Evolutionary conservation across 2,113 vertebrate genomes (phyloP).

Genomic region (Mustelus asterias): DNA sequence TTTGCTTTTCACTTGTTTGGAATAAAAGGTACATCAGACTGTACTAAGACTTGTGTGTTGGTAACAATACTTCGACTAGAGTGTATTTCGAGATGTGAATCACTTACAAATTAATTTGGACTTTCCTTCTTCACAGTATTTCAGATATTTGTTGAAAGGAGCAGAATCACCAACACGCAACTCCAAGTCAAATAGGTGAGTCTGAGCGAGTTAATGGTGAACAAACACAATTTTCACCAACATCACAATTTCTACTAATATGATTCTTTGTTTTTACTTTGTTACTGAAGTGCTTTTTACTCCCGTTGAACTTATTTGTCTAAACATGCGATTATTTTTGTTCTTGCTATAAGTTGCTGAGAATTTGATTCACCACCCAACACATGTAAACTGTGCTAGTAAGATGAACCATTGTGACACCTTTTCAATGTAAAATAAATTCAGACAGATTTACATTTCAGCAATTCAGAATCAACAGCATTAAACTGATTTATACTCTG

Average conservation of each 20-base stretch:
- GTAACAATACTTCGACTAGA: background rate
- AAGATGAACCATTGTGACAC: background rate
- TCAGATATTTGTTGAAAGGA: slow-evolving; percentile 82
- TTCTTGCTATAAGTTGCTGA: background rate
- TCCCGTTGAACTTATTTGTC: background rate
- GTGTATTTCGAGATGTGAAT: background rate
- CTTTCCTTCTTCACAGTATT: slow-evolving; percentile 75
- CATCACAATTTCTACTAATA: background rate
- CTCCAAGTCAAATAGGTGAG: slow-evolving; percentile 76
- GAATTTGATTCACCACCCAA: background rate
- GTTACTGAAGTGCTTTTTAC: background rate
- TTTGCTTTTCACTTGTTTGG: background rate
- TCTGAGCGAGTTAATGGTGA: slow-evolving; percentile 5
- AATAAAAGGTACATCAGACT: background rate
- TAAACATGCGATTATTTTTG: background rate
- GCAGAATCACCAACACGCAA: slow-evolving; percentile 79
- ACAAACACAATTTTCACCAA: background rate
- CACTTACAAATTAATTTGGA: background rate
- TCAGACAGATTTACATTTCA: background rate
- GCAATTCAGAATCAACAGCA: background rate
- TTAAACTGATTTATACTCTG: background rate
- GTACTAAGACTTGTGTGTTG: background rate
- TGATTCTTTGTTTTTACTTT: background rate
- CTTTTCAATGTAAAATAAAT: background rate
- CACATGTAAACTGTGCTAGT: background rate